Evolutionary conservation across 2,797 vertebrate species (phyloP), one percentile per base, ranked within the genome.

Genomic region (Geotrypetes seraphini): DNA sequence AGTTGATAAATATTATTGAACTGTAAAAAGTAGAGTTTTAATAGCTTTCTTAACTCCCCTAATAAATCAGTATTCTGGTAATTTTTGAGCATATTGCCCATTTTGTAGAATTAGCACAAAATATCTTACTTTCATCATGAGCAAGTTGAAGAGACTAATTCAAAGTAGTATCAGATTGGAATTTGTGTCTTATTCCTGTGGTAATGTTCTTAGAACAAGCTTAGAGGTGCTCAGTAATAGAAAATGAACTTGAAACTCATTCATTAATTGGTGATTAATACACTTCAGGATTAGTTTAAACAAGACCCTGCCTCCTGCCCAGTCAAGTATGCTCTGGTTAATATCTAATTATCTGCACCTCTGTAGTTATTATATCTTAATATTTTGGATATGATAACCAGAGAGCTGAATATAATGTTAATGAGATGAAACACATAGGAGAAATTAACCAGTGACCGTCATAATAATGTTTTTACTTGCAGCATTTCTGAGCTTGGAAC

Each of bases 221-320:
- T 67, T 60, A 71, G 70, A 79, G 71, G 73, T 78, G 72, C 75
- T 79, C 63, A 62, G 13, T 78, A 81, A 78, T 68, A 74, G 70
- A 79, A 76, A 72, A 77, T 73, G 75, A 77, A 77, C 79, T 66
- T 57, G 69, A 79, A 76, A 70, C 69, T 59, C 56, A 62, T 89
- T 86, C 87, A 91, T 90, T 91, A 91, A 91, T 92, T 91, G 87
- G 85, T 86, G 87, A 92, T 93, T 94, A 94, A 93, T 91, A 91
- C 77, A 78, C 88, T 86, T 91, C 83, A 88, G 84, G 83, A 83
- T 95, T 93, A 89, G 88, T 92, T 92, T 90, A 85, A 83, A 81
- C 82, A 89, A 87, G 84, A 75, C 57, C 71, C 67, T 91, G 89
- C 87, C 85, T 92, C 88, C 89, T 87, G 86, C 83, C 88, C 89